Evolutionary conservation across 2,888 invertebrate species (phyloP).

Genomic region (Seira ritae): DNA sequence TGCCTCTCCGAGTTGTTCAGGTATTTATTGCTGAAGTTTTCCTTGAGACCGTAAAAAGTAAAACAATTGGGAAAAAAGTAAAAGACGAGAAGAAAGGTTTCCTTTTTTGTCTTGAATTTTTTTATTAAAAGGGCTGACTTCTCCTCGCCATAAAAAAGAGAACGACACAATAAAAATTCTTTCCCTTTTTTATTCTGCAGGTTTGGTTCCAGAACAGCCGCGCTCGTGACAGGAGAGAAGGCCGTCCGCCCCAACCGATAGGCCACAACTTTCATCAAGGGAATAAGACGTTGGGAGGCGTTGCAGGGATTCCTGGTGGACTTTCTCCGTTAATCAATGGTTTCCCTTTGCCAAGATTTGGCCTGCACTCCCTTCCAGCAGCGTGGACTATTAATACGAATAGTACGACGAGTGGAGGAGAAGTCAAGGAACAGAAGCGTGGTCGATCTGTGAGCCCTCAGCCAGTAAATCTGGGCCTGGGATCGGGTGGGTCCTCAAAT

Average conservation of each 20-base stretch:
- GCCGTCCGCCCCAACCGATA: conserved; percentile 74
- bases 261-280: conserved; percentile 41
- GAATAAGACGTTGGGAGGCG: conserved; percentile 52
- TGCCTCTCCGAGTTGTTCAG: conserved; percentile 78
- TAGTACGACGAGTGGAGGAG: conserved; percentile 56
- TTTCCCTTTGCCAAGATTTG: conserved; percentile 65
- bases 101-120: conserved; percentile 8
- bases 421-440: conserved; percentile 47
- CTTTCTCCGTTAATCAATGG: conserved; percentile 70
- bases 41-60: conserved; percentile 51
- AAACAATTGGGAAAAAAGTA: conserved; percentile 53
- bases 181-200: conserved; percentile 75
- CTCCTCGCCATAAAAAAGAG: neutral
- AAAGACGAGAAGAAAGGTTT: neutral
- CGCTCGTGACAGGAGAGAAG: conserved; percentile 89
- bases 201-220: conserved; percentile 98
- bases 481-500: conserved; percentile 71
- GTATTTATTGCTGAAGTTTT: conserved; percentile 76
- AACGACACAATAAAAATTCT: neutral
- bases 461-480: conserved; percentile 48
- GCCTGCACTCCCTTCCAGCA: conserved; percentile 52
- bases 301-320: conserved; percentile 58
- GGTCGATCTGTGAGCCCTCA: conserved; percentile 47
- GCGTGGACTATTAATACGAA: conserved; percentile 63
- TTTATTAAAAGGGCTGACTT: neutral